Evolutionary conservation across 2,797 vertebrate genomes (phyloP).

Genomic region (Melanotaenia maccullochi): DNA sequence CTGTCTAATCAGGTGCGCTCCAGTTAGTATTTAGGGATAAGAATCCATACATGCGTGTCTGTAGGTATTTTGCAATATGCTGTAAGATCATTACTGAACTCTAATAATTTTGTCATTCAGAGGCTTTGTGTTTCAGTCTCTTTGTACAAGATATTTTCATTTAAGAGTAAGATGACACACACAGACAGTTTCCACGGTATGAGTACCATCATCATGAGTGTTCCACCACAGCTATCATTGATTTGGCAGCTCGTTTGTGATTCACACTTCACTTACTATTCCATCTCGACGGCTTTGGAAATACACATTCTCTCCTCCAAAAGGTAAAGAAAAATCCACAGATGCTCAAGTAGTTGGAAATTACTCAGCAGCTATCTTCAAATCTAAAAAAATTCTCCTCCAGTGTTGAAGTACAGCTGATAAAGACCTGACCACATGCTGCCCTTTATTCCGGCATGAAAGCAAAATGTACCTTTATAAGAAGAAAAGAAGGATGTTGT

Average conservation of each 20-base stretch:
- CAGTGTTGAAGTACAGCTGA: background rate
- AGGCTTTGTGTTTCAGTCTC: background rate
- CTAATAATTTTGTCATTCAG: background rate
- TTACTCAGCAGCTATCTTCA: slow-evolving; percentile 6
- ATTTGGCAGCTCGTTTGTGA: slow-evolving; percentile 18
- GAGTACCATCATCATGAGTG: background rate
- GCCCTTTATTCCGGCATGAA: background rate
- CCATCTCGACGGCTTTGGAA: slow-evolving; percentile 13
- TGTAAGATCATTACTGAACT: background rate
- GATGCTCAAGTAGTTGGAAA: slow-evolving; percentile 11
- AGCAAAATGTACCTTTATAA: background rate
- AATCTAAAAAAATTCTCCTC: slow-evolving; percentile 26
- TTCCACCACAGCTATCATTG: slow-evolving; percentile 10
- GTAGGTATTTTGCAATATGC: too few relatives aligned
- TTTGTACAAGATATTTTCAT: slow-evolving; percentile 1
- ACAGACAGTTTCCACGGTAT: background rate
- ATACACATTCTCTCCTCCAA: background rate
- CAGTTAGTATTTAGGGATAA: background rate
- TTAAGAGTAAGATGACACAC: background rate
- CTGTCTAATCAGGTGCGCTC: too few relatives aligned
- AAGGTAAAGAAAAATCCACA: slow-evolving; percentile 5
- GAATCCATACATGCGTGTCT: background rate
- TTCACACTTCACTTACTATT: slow-evolving; percentile 34
- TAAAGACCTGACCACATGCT: background rate
- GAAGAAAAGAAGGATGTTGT: background rate